phyloP scores from a whole-genome alignment of 2,888 invertebrate species.

The Danaus chrysippus region DNA sequence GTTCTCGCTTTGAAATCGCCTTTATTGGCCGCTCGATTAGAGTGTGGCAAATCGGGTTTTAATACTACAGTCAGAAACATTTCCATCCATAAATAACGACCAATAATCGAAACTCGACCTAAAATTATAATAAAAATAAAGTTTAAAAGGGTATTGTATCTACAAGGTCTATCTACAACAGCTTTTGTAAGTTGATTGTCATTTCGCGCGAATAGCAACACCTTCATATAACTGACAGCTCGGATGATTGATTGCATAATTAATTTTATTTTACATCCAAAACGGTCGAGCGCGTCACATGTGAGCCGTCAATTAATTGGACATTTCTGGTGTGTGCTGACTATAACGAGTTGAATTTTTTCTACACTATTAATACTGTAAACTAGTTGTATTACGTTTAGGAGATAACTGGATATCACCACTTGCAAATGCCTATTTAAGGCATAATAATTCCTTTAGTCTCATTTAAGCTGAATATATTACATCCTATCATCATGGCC shows the following conservation, averaged over 20 bases:
- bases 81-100: not conserved
- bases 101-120: slow-evolving; percentile 29
- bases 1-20: slow-evolving; percentile 62
- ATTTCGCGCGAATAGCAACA: slow-evolving; percentile 75
- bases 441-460: slow-evolving; percentile 30
- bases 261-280: slow-evolving; percentile 74
- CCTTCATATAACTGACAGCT: slow-evolving; percentile 70
- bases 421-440: slow-evolving; percentile 51
- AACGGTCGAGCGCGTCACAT: slow-evolving; percentile 59
- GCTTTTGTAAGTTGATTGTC: slow-evolving; percentile 71
- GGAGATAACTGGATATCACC: slow-evolving; percentile 59
- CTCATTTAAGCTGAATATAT: slow-evolving; percentile 30
- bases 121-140: slow-evolving; percentile 41
- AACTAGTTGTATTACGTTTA: slow-evolving; percentile 52
- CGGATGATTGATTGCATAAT: slow-evolving; percentile 76
- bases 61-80: slow-evolving; percentile 46
- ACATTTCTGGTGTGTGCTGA: slow-evolving; percentile 70
- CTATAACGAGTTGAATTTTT: slow-evolving; percentile 56
- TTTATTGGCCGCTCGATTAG: slow-evolving; percentile 68
- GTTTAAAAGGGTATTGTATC: slow-evolving; percentile 9
- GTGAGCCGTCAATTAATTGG: slow-evolving; percentile 74
- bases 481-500: slow-evolving; percentile 27
- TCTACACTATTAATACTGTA: slow-evolving; percentile 54
- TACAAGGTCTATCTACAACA: too few species aligned
- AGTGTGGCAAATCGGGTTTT: slow-evolving; percentile 70